Evolutionary conservation across 2,113 vertebrate genomes (phyloP).

Genomic region (Cercopithecus mona): DNA sequence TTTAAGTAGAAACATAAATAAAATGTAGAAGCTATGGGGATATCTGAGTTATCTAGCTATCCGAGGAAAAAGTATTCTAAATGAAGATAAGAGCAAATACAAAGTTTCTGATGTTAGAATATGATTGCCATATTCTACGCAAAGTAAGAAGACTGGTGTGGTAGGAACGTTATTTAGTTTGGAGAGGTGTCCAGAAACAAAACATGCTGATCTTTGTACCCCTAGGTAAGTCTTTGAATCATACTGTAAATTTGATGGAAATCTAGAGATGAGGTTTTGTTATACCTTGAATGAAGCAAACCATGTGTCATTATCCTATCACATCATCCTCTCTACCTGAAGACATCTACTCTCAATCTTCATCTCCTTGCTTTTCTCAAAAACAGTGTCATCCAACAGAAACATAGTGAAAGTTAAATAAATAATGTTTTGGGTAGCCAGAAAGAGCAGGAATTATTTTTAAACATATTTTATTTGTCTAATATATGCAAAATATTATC

Average conservation of each 20-base stretch:
- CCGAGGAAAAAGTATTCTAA: neutral
- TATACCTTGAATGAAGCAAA: neutral
- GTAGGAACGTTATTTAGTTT: neutral
- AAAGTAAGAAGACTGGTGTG: neutral
- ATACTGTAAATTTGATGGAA: neutral
- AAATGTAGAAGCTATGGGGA: neutral
- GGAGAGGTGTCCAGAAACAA: neutral
- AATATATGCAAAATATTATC: neutral
- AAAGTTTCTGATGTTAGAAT: neutral
- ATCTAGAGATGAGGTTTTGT: neutral
- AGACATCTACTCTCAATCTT: neutral
- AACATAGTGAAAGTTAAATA: neutral
- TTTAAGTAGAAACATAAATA: neutral
- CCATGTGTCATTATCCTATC: neutral
- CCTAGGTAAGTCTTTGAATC: neutral
- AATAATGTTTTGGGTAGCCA: neutral
- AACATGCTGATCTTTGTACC: neutral
- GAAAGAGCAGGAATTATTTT: neutral
- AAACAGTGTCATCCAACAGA: neutral
- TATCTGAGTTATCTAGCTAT: neutral
- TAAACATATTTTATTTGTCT: neutral
- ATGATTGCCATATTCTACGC: too few species aligned
- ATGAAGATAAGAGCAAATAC: neutral
- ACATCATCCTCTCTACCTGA: neutral
- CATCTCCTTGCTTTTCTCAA: neutral